Evolutionary conservation across 2,888 invertebrate genomes (phyloP).

Genomic region (Noctua fimbriata): DNA sequence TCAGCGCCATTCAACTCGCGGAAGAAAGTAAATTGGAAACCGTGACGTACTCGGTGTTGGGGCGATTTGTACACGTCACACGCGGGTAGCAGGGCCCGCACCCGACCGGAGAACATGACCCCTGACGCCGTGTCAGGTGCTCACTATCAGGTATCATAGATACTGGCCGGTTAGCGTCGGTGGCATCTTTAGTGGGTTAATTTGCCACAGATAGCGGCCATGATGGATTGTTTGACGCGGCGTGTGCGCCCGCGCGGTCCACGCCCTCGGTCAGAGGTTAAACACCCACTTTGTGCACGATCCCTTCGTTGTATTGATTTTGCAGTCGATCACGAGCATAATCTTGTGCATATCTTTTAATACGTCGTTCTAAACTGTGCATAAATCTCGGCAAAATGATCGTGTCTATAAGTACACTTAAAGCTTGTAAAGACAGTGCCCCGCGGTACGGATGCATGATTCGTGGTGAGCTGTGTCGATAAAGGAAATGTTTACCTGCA

Average conservation of each 20-base stretch:
- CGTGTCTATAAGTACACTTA: slow-evolving; percentile 68
- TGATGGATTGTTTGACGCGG: slow-evolving; percentile 87
- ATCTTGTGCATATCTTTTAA: slow-evolving; percentile 77
- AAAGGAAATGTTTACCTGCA: slow-evolving; percentile 72
- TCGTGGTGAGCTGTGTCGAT: slow-evolving; percentile 67
- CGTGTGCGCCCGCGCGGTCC: slow-evolving; percentile 80
- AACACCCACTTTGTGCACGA: slow-evolving; percentile 89
- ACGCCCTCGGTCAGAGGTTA: slow-evolving; percentile 86
- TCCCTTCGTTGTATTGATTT: slow-evolving; percentile 87
- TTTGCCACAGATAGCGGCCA: slow-evolving; percentile 85
- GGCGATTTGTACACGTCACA: slow-evolving; percentile 86
- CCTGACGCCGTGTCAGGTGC: slow-evolving; percentile 55
- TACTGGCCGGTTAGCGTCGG: slow-evolving; percentile 74
- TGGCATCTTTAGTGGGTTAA: slow-evolving; percentile 85
- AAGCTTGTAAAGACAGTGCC: slow-evolving; percentile 68
- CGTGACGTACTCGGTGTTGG: slow-evolving; percentile 80
- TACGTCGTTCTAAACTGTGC: slow-evolving; percentile 60
- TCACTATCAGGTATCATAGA: slow-evolving; percentile 61
- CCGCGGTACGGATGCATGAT: slow-evolving; percentile 70
- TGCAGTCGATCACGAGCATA: slow-evolving; percentile 84
- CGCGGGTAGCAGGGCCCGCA: slow-evolving; percentile 74
- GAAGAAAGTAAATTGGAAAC: slow-evolving; percentile 86
- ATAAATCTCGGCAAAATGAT: slow-evolving; percentile 60
- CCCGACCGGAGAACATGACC: slow-evolving; percentile 66
- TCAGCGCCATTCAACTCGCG: slow-evolving; percentile 78